Evolutionary conservation across 2,113 vertebrate species (phyloP).

Genomic region (Mystacornis crossleyi): DNA sequence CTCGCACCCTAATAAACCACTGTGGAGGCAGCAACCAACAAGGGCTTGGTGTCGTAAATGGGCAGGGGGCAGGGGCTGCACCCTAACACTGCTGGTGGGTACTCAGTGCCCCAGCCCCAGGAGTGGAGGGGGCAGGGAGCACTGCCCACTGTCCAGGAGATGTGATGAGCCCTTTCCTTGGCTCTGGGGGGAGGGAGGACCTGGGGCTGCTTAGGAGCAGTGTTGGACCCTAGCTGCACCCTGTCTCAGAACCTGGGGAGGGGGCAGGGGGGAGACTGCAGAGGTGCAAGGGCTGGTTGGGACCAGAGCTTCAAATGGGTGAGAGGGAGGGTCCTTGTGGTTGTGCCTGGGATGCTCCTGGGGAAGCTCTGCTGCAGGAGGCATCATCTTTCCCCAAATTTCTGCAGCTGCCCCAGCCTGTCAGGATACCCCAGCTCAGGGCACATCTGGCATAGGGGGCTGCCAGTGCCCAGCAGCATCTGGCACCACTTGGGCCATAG

Average conservation of each 20-base stretch:
- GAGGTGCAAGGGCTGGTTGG: too few relatives aligned
- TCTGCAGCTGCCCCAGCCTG: background rate
- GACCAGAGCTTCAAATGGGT: fast-evolving
- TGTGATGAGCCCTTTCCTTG: background rate
- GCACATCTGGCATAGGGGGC: fast-evolving
- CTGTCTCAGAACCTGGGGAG: background rate
- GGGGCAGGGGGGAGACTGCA: fast-evolving
- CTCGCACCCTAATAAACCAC: conserved; percentile 52
- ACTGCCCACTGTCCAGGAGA: fast-evolving
- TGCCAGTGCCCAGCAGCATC: background rate
- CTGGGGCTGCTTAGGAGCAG: fast-evolving
- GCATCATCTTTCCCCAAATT: fast-evolving
- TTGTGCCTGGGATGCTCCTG: background rate
- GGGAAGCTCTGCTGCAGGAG: fast-evolving
- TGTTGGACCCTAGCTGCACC: background rate
- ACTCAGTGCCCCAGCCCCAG: fast-evolving
- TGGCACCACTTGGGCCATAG: fast-evolving
- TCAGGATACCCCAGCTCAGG: fast-evolving
- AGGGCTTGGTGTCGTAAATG: conserved; percentile 16
- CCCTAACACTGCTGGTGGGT: fast-evolving
- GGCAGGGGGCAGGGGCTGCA: background rate
- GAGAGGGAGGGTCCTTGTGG: fast-evolving
- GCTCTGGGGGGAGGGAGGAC: background rate
- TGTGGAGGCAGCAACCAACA: conserved; percentile 15
- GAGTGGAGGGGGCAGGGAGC: background rate